Base-by-base conservation (phyloP, 2,113 vertebrate genomes). In the Scatophagus argus region DNA sequence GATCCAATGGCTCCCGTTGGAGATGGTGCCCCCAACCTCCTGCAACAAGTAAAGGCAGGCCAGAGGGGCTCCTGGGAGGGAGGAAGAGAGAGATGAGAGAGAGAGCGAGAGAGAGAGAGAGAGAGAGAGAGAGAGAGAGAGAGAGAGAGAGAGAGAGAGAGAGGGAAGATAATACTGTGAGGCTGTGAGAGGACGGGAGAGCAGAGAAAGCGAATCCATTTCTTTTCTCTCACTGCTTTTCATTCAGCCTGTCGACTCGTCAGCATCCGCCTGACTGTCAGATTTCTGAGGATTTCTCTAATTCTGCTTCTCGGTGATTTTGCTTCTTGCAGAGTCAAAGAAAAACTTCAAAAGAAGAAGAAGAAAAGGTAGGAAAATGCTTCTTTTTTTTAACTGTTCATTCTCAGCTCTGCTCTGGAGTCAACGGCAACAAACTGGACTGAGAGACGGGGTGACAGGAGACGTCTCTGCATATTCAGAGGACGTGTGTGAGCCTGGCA, bases 41-140 rank as follows among this genome's bases (percentile, higher is more conserved):
- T 3, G 87, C 87, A 89, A 91, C 90, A 91, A 92, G 93, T 90
- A 77, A 84, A 76, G 86, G 68, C 92, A 89, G 88, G 89, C 63
- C 87, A 58, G 52, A 72, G 79, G 82, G 73, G 77, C 88, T 88
- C 88, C 59, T 31, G 82, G 88, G 88, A 85, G 73, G 75, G 77
- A 60, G 76, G 71, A 31, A 52, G 69, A 59, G 60, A 27, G 52
- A n/a, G 34, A 67, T 0, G 41, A 39, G 31, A 16, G 58, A 60
- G n/a, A n/a, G n/a, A n/a, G n/a, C n/a, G n/a, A 32, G 61, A 65
- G 61, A 63, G 70, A 58, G 65, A 44, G 76, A 85, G 85, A 68
- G 69, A 72, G 41, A 69, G 79, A 73, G 52, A 51, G 80, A 32
- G 29, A 36, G 27, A 66, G 71, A 52, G 47, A 34, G 21, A 58